phyloP scores from a whole-genome alignment of 1,140 invertebrate species.

The Microplitis mediator region DNA sequence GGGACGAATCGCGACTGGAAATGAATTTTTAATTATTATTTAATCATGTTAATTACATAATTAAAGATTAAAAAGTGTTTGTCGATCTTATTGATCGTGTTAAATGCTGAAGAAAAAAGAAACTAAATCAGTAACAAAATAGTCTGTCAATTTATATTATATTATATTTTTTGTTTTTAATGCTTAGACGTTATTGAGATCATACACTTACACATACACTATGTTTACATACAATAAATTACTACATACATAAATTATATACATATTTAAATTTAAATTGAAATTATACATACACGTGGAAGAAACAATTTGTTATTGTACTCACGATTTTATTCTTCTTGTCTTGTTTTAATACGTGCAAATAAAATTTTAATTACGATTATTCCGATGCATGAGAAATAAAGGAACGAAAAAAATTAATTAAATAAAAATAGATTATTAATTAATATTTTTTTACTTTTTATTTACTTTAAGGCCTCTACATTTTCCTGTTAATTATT shows the following conservation, averaged over 20 bases:
- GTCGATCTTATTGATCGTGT: constrained; percentile 14
- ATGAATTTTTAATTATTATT: constrained; percentile 13
- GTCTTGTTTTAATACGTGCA: not conserved
- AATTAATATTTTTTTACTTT: not conserved
- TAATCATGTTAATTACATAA: constrained; percentile 14
- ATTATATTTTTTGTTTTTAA: constrained; percentile 40
- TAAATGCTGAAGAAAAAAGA: not conserved
- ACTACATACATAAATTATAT: constrained; percentile 14
- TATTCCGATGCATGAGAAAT: constrained; percentile 28
- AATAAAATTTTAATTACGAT: constrained; percentile 2
- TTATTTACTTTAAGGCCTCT: constrained; percentile 24
- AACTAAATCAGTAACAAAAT: constrained; percentile 8
- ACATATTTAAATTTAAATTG: not conserved
- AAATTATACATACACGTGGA: not conserved
- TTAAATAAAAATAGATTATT: not conserved
- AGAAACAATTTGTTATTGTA: constrained; percentile 10
- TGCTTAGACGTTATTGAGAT: constrained; percentile 32
- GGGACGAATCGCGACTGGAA: not conserved
- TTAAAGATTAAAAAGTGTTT: constrained; percentile 12
- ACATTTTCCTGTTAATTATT: constrained; percentile 34
- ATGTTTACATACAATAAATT: constrained; percentile 19
- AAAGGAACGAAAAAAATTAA: constrained; percentile 10
- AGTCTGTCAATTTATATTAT: constrained; percentile 11
- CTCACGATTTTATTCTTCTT: no score
- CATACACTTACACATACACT: constrained; percentile 36